phyloP scores from a whole-genome alignment of 2,888 invertebrate species.

The Lithosia quadra region DNA sequence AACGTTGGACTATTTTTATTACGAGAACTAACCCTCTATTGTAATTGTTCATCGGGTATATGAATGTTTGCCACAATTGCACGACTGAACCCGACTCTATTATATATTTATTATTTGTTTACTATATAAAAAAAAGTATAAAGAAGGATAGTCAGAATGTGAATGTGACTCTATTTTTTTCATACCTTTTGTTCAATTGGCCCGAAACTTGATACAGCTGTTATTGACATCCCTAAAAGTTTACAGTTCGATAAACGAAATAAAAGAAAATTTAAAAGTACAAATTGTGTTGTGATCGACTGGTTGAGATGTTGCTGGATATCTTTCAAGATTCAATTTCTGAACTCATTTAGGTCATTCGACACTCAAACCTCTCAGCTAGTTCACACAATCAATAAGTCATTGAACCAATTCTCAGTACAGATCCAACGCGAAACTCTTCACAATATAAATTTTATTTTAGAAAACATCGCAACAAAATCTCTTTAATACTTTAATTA shows the following conservation, averaged over 20 bases:
- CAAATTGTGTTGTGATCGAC: too few species aligned
- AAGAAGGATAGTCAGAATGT: neutral
- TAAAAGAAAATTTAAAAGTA: neutral
- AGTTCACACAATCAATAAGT: neutral
- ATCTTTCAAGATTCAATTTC: too few species aligned
- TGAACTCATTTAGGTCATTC: neutral
- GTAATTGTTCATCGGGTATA: neutral
- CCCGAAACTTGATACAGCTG: neutral
- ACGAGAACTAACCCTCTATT: neutral
- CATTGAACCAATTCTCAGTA: neutral
- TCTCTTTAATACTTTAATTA: slow-evolving; percentile 9
- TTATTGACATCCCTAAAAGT: neutral
- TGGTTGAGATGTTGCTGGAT: too few species aligned
- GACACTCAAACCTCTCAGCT: neutral
- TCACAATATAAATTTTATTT: neutral
- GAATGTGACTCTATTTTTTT: too few species aligned
- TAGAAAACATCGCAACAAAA: slow-evolving; percentile 3
- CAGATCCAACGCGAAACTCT: neutral
- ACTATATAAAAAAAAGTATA: too few species aligned
- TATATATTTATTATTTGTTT: neutral
- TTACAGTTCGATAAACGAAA: neutral
- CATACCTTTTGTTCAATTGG: neutral
- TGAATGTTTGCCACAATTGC: neutral
- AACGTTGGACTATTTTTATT: neutral
- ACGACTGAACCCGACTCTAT: neutral